A percentile compares a stretch with the other conserved stretches of the same genome.
Evolutionary conservation across 2,797 vertebrate species (phyloP).

Genomic region (Cheirogaleus major): DNA sequence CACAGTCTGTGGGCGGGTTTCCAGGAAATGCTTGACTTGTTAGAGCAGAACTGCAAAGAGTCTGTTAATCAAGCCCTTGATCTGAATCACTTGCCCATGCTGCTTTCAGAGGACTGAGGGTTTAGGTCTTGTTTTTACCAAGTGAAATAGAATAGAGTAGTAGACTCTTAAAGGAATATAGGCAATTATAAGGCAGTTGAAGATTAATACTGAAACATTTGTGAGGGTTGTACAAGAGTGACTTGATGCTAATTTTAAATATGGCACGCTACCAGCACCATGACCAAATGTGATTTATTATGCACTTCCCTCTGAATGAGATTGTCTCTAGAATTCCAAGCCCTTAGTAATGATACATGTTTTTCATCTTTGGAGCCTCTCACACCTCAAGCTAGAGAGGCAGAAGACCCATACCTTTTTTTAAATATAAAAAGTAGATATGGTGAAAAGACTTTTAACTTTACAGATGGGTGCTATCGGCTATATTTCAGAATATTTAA

Average conservation of each 20-base stretch:
- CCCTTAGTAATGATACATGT: neutral
- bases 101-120: neutral
- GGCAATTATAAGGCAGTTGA: neutral
- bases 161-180: constrained; percentile 19
- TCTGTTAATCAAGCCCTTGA: constrained; percentile 25
- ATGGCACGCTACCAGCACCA: neutral
- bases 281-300: neutral
- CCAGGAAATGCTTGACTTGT: constrained; percentile 66
- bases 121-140: constrained; percentile 23
- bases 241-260: neutral
- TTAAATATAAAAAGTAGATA: neutral
- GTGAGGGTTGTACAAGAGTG: neutral
- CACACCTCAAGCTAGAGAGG: neutral
- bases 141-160: neutral
- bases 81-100: neutral
- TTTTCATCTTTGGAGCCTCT: neutral
- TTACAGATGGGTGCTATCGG: neutral
- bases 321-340: neutral
- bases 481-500: neutral
- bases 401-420: neutral
- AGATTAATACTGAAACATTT: neutral
- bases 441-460: neutral
- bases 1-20: constrained; percentile 50
- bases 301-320: neutral
- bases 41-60: neutral